A percentile compares a stretch with the other conserved stretches of the same genome.
These are phyloP conservation scores for Orchesella cincta DNA, from an alignment of 1,140 invertebrate genomes.

Conservation along the genomic window DNA sequence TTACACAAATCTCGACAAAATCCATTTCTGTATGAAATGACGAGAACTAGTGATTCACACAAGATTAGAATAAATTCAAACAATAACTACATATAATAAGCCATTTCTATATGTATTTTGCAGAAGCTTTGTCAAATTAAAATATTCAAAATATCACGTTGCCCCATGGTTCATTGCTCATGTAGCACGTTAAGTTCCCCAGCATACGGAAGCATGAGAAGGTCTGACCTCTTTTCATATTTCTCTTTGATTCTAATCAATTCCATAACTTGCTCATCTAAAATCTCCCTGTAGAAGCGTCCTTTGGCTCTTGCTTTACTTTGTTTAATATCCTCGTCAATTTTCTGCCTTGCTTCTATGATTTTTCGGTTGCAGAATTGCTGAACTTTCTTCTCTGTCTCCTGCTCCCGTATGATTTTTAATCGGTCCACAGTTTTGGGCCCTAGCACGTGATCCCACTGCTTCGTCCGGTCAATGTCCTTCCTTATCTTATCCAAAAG, in stretches of 20 bases:
- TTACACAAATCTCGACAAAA: too few species aligned
- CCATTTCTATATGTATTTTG: background rate
- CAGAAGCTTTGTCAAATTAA: too few species aligned
- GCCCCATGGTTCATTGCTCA: too few species aligned
- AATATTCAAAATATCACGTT: too few species aligned
- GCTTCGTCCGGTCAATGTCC: conserved; percentile 4
- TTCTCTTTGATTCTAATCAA: conserved; percentile 14
- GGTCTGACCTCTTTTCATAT: background rate
- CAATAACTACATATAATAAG: background rate
- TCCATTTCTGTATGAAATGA: too few species aligned
- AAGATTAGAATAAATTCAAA: background rate
- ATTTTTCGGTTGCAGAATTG: conserved; percentile 18
- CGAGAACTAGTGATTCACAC: background rate
- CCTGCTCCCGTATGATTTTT: background rate
- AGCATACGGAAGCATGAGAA: conserved; percentile 5
- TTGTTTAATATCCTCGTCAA: conserved; percentile 1
- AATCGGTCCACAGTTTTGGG: background rate
- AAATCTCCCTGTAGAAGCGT: background rate
- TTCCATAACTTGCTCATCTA: conserved; percentile 14
- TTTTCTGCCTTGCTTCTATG: background rate
- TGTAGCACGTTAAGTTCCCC: background rate
- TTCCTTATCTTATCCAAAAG: background rate
- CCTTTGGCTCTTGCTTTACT: background rate
- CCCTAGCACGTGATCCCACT: background rate
- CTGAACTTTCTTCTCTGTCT: background rate